phyloP scores from a whole-genome alignment of 2,797 vertebrate species.

The Pantherophis alleghaniensis region DNA sequence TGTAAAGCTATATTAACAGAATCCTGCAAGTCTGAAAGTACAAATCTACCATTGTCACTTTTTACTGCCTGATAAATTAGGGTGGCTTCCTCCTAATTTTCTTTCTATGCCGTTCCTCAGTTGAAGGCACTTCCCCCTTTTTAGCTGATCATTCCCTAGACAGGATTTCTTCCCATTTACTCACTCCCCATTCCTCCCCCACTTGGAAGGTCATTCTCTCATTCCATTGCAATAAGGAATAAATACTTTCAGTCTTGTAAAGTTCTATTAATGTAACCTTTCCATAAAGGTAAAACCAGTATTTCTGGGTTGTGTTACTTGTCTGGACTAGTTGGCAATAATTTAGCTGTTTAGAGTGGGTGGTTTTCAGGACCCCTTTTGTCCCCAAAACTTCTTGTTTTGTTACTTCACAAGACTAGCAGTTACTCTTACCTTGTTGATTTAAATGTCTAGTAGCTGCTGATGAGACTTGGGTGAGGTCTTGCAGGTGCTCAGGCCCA shows the following conservation, averaged over 20 bases:
- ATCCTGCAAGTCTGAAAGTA: neutral
- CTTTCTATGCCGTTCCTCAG: neutral
- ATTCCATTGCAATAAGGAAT: neutral
- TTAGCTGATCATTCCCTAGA: neutral
- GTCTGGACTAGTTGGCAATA: neutral
- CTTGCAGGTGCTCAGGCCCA: neutral
- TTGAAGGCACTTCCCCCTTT: neutral
- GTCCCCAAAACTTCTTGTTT: neutral
- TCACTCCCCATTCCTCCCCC: no score
- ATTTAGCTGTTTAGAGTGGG: neutral
- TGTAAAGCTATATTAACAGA: neutral
- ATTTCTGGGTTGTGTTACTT: neutral
- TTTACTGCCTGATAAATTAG: neutral
- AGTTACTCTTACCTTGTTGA: neutral
- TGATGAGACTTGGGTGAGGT: neutral
- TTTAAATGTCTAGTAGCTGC: neutral
- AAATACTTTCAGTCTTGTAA: neutral
- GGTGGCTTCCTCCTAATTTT: neutral
- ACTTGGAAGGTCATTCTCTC: neutral
- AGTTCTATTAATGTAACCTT: neutral
- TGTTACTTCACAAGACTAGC: neutral
- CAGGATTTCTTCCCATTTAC: neutral
- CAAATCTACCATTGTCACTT: neutral
- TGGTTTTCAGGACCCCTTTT: neutral
- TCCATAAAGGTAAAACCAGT: neutral